Conservation (phyloP, 1,140 invertebrate species). For the Geopemphigus sp. region DNA sequence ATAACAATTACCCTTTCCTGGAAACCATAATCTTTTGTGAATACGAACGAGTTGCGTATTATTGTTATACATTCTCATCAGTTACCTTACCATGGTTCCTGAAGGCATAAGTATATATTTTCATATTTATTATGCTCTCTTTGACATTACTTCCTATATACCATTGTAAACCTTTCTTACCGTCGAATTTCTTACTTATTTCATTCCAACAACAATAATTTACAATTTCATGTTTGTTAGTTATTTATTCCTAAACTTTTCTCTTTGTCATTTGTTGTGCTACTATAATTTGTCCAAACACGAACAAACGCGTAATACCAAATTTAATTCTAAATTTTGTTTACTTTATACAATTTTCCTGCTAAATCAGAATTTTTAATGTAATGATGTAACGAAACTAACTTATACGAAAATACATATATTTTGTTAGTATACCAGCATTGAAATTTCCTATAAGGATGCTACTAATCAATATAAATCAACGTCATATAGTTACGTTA, state of each 20-base stretch:
- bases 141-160: slow-evolving; percentile 24
- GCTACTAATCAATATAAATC: too few species aligned
- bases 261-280: slow-evolving; percentile 10
- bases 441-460: not conserved
- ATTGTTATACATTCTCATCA: slow-evolving; percentile 12
- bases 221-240: not conserved
- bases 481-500: too few species aligned
- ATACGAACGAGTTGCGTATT: slow-evolving; percentile 8
- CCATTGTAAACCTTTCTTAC: not conserved
- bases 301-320: not conserved
- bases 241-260: slow-evolving; percentile 37
- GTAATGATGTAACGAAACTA: not conserved
- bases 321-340: not conserved
- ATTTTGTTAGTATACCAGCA: not conserved
- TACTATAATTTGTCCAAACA: not conserved
- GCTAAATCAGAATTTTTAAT: not conserved
- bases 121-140: slow-evolving; percentile 24
- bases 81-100: slow-evolving; percentile 13
- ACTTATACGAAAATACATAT: too few species aligned
- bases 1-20: slow-evolving; percentile 11
- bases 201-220: not conserved
- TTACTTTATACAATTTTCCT: not conserved
- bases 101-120: slow-evolving; percentile 7
- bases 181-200: not conserved
- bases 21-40: not conserved